Evolutionary conservation across 2,888 invertebrate genomes (phyloP).

Genomic region (Leucania comma): DNA sequence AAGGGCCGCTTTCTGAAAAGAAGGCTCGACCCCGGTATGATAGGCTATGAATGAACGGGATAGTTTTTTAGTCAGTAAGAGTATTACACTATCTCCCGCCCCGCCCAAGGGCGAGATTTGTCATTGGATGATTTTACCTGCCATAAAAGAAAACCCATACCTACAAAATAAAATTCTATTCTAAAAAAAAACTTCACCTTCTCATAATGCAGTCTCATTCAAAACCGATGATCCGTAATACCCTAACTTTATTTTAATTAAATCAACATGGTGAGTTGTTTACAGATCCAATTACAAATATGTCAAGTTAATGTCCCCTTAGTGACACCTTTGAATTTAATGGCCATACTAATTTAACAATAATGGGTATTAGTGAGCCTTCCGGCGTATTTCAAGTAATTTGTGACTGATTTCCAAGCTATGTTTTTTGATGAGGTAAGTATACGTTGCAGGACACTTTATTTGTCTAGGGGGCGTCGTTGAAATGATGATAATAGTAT

Average conservation of each 20-base stretch:
- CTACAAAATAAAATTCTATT: too few species aligned
- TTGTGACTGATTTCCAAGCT: constrained; percentile 48
- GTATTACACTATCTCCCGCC: too few species aligned
- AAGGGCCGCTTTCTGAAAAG: too few species aligned
- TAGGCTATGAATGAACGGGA: too few species aligned
- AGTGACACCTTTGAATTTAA: constrained; percentile 70
- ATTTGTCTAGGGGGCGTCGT: constrained; percentile 38
- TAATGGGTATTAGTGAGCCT: constrained; percentile 69
- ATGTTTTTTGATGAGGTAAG: constrained; percentile 47
- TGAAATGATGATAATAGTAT: constrained; percentile 21
- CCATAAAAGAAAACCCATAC: too few species aligned
- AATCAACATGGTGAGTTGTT: constrained; percentile 64
- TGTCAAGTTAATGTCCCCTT: constrained; percentile 73
- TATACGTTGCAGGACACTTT: constrained; percentile 19
- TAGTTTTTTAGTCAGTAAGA: too few species aligned
- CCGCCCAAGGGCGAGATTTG: too few species aligned
- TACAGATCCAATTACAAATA: constrained; percentile 70
- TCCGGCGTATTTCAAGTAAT: constrained; percentile 56
- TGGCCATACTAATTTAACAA: constrained; percentile 69
- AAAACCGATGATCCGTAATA: constrained; percentile 30
- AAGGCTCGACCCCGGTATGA: too few species aligned
- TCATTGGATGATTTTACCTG: too few species aligned
- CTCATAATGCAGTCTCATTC: not conserved
- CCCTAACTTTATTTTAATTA: constrained; percentile 28
- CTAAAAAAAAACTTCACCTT: too few species aligned